phyloP scores from a whole-genome alignment of 1,140 invertebrate genomes.

The Cotesia glomerata region DNA sequence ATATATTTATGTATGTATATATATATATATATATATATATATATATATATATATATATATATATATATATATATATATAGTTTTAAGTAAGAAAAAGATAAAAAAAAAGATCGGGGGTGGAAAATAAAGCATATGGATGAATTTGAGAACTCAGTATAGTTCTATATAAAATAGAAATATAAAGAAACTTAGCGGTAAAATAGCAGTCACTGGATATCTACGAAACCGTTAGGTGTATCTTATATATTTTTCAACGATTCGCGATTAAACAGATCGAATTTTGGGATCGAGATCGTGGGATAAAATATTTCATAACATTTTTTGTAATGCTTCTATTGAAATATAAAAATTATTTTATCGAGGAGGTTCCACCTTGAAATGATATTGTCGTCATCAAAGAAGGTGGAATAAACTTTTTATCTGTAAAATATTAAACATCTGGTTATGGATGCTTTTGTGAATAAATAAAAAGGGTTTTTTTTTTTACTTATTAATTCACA shows the following conservation, averaged over 20 bases:
- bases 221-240: slow-evolving; percentile 47
- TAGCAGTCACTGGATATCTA: slow-evolving; percentile 44
- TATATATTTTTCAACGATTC: slow-evolving; percentile 33
- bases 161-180: not conserved
- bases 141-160: slow-evolving; percentile 34
- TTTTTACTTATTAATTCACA: not conserved
- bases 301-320: slow-evolving; percentile 9
- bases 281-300: slow-evolving; percentile 28
- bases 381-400: not conserved
- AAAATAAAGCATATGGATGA: slow-evolving; percentile 40
- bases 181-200: slow-evolving; percentile 43
- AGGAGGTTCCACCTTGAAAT: slow-evolving; percentile 9
- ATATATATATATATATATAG: not conserved
- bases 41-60: not conserved
- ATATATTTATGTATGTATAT: not conserved
- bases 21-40: not conserved
- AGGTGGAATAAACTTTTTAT: not conserved
- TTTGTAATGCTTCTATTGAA: not conserved
- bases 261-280: slow-evolving; percentile 34
- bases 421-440: slow-evolving; percentile 15
- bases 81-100: slow-evolving; percentile 32
- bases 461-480: slow-evolving; percentile 3
- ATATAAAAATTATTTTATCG: not conserved
- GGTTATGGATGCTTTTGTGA: not conserved
- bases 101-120: slow-evolving; percentile 15